A percentile compares a stretch with the other conserved stretches of the same genome.
These are phyloP conservation scores for Patella caerulea DNA, from an alignment of 2,888 invertebrate species.

Conservation along the genomic window DNA sequence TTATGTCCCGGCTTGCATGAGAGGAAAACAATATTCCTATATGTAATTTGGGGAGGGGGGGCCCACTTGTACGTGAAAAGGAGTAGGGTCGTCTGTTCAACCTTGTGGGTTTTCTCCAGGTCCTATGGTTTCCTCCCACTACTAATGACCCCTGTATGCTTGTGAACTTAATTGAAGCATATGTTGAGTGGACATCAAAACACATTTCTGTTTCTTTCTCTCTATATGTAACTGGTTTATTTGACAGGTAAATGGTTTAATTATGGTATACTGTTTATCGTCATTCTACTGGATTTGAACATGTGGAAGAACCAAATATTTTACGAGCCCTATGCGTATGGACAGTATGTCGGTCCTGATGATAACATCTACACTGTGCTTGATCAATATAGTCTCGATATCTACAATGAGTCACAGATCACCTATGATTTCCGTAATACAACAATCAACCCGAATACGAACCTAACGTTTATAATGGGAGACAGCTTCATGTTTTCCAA, in stretches of 20 bases:
- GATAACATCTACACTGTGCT: slow-evolving; percentile 64
- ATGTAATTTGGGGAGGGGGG: too few species aligned
- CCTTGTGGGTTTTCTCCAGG: too few species aligned
- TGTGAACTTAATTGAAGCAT: too few species aligned
- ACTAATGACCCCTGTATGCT: too few species aligned
- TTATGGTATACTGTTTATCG: slow-evolving; percentile 74
- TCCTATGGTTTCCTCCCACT: too few species aligned
- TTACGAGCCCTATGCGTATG: slow-evolving; percentile 73
- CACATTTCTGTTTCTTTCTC: too few species aligned
- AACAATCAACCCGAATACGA: slow-evolving; percentile 70
- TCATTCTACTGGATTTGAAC: slow-evolving; percentile 74
- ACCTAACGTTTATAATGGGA: slow-evolving; percentile 65
- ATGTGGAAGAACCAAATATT: slow-evolving; percentile 76
- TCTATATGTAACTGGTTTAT: slow-evolving; percentile 3
- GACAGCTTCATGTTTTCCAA: slow-evolving; percentile 74
- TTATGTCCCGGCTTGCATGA: too few species aligned
- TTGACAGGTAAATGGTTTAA: slow-evolving; percentile 75
- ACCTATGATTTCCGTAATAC: slow-evolving; percentile 69
- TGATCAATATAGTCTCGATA: slow-evolving; percentile 52
- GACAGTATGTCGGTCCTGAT: slow-evolving; percentile 73
- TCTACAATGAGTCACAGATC: slow-evolving; percentile 66
- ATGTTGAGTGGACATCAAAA: too few species aligned
- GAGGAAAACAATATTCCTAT: too few species aligned
- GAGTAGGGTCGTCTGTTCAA: too few species aligned
- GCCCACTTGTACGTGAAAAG: too few species aligned